phyloP scores from a whole-genome alignment of 2,888 invertebrate genomes.

The Amblyjoppa fuscipennis region DNA sequence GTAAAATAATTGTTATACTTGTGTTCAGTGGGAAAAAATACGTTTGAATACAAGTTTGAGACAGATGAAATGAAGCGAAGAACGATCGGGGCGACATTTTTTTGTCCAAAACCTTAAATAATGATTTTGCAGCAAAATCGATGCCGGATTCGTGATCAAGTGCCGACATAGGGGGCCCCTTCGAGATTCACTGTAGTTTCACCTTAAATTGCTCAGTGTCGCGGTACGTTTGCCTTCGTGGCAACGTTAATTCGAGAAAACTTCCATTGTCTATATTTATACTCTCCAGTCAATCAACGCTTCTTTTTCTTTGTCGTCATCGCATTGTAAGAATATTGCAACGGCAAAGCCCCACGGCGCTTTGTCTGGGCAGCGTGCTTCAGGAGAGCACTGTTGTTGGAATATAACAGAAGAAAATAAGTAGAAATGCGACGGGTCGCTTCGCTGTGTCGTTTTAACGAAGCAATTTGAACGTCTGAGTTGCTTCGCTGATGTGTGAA shows the following conservation, averaged over 20 bases:
- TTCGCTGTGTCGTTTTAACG: slow-evolving; percentile 73
- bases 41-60: too few relatives aligned
- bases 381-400: background rate
- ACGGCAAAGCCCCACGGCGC: slow-evolving; percentile 30
- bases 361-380: slow-evolving; percentile 17
- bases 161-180: too few relatives aligned
- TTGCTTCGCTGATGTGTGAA: slow-evolving; percentile 58
- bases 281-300: slow-evolving; percentile 25
- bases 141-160: too few relatives aligned
- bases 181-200: background rate
- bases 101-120: too few relatives aligned
- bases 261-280: slow-evolving; percentile 28
- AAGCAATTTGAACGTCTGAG: slow-evolving; percentile 77
- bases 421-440: slow-evolving; percentile 64
- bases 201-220: slow-evolving; percentile 3
- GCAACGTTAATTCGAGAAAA: slow-evolving; percentile 12
- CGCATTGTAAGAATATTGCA: slow-evolving; percentile 18
- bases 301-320: background rate
- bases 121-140: too few relatives aligned
- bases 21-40: too few relatives aligned
- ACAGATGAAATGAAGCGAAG: too few relatives aligned
- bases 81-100: too few relatives aligned
- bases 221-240: background rate
- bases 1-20: too few relatives aligned
- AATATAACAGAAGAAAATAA: slow-evolving; percentile 43